These are phyloP conservation scores for Drosophila tristis DNA, from an alignment of 1,140 invertebrate species.

Conservation along the genomic window DNA sequence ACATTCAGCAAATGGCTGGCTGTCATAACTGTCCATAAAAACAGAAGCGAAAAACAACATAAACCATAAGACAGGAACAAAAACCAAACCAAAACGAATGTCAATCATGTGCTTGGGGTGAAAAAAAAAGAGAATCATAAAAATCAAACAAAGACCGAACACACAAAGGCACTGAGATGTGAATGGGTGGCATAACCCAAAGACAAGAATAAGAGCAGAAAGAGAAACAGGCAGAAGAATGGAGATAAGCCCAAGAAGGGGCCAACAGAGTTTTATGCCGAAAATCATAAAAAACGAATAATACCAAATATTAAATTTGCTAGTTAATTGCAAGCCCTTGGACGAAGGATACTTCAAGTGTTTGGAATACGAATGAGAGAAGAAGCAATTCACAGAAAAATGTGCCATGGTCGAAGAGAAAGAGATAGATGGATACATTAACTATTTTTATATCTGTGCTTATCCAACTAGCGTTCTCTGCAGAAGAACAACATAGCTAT, in stretches of 20 bases:
- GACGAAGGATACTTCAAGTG: too few relatives aligned
- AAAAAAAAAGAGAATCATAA: slow-evolving; percentile 40
- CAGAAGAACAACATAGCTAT: too few relatives aligned
- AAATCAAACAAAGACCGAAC: slow-evolving; percentile 28
- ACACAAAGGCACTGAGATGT: slow-evolving; percentile 19
- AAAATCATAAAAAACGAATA: slow-evolving; percentile 20
- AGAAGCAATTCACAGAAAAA: too few relatives aligned
- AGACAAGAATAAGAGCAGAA: neutral
- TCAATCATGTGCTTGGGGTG: slow-evolving; percentile 25
- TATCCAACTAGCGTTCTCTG: too few relatives aligned
- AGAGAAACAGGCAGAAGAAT: too few relatives aligned
- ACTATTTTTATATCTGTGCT: too few relatives aligned
- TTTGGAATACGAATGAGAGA: too few relatives aligned
- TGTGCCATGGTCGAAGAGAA: too few relatives aligned
- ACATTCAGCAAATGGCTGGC: slow-evolving; percentile 28
- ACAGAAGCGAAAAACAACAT: slow-evolving; percentile 25
- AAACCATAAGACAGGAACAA: slow-evolving; percentile 13
- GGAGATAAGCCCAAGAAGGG: slow-evolving; percentile 3
- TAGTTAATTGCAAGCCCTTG: slow-evolving; percentile 17
- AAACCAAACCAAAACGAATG: neutral
- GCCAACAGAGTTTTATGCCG: slow-evolving; percentile 14
- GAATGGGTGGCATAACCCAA: slow-evolving; percentile 9
- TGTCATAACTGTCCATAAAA: slow-evolving; percentile 32
- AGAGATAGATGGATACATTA: too few relatives aligned
- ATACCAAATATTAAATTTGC: slow-evolving; percentile 13